Evolutionary conservation across 2,113 vertebrate genomes (phyloP).

Genomic region (Pogonocichla stellata): DNA sequence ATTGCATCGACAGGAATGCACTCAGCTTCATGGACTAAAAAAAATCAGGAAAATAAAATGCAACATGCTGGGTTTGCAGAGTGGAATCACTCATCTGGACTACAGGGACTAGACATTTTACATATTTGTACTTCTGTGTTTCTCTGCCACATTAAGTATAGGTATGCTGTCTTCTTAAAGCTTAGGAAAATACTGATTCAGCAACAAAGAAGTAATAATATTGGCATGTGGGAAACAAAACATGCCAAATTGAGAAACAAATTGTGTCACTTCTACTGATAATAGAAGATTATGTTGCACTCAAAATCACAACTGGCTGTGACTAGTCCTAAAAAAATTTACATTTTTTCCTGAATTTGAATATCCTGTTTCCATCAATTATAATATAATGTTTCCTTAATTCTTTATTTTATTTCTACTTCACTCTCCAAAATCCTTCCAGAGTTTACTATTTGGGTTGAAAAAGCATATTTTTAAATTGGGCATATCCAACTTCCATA

Average conservation of each 20-base stretch:
- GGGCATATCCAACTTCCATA: constrained; percentile 59
- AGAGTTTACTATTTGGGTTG: constrained; percentile 64
- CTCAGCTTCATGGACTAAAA: not conserved
- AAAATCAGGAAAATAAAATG: not conserved
- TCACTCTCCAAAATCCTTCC: constrained; percentile 43
- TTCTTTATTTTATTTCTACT: constrained; percentile 53
- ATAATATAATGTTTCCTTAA: constrained; percentile 53
- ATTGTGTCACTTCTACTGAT: not conserved
- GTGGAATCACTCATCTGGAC: not conserved
- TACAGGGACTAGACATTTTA: not conserved
- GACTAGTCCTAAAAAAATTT: not conserved
- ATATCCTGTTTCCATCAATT: constrained; percentile 45
- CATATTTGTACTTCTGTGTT: not conserved
- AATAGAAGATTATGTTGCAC: not conserved
- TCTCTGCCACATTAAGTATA: not conserved
- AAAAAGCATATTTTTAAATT: constrained; percentile 71
- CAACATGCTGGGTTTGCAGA: not conserved
- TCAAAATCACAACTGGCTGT: constrained; percentile 4
- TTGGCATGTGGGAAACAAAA: not conserved
- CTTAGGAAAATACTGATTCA: constrained; percentile 7
- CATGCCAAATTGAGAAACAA: constrained; percentile 10
- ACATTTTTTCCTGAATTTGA: not conserved
- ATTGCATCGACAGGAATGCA: not conserved
- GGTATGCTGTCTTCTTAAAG: not conserved
- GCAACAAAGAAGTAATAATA: not conserved